Evolutionary conservation across 2,797 vertebrate genomes (phyloP), one percentile per base, ranked within the genome.

Genomic region (Knipowitschia caucasica): DNA sequence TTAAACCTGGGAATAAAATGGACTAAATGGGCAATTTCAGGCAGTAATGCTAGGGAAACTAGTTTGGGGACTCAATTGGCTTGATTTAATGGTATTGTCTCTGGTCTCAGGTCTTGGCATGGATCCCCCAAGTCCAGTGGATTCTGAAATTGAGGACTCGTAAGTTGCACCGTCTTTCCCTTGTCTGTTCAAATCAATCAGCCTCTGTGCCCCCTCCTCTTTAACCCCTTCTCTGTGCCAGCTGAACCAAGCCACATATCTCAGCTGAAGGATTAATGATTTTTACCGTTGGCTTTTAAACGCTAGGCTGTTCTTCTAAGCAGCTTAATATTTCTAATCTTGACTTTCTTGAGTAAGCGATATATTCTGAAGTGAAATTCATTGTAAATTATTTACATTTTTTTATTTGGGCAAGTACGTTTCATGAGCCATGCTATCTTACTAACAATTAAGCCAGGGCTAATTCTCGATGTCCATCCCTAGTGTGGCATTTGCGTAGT

Each of bases 121-220:
- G 83, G 93, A 94, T 52, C 89, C 71, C 36, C 91, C 89, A 0
- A 91, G 90, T 43, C 91, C 92, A 10, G 25, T 91, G 78, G 93
- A 94, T 26, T 17, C 73, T 2, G 86, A 82, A 55, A 67, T 91
- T 12, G 91, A 92, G 2, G 86, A 92, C 12, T 64, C 67, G 95
- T 96, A 87, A 93, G 94, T 94, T 56, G 15, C 7, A 7, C 43
- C 43, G 38, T 60, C 42, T 39, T 14, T 35, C n/a, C 57, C 27
- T 42, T 45, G 53, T 71, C 73, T 76, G 46, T 53, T 71, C 25
- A 53, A 60, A 78, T 81, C 64, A 64, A 56, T 71, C 59, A 62
- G 26, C 27, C 20, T 52, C 40, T 30, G 29, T 24, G n/a, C 21
- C 21, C 35, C 33, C 24, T 29, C 21, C 12, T 27, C 18, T 20